Evolutionary conservation across 2,113 vertebrate genomes (phyloP), one percentile per base, ranked within the genome.

Genomic region (Ophiodon elongatus): DNA sequence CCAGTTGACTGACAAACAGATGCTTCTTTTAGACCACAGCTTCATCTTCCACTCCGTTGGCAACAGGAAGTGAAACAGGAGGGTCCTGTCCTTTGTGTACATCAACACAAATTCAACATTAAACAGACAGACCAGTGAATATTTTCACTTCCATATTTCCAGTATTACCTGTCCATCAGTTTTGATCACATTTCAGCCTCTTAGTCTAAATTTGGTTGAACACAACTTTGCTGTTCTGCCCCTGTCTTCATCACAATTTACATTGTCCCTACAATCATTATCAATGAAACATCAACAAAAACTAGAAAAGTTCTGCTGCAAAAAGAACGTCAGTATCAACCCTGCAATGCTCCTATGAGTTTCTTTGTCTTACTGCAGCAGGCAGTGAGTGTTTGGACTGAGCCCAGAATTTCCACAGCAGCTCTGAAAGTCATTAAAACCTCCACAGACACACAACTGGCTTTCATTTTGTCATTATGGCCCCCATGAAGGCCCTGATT

Each of bases 401-500:
- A 57, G 13, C 75, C 83, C 78, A 81, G 76, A 54, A 76, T 86
- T 89, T 89, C 85, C 84, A 86, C 85, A 82, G 85, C 76, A 83
- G 83, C 80, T 92, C 92, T 90, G 91, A 92, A 91, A 92, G 86
- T 91, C 89, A 92, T 93, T 91, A 89, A 93, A 85, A 76, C 82
- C 85, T 86, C 88, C 76, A 80, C 86, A 92, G 86, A 89, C 88
- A 84, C 83, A 92, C 92, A 93, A 93, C 92, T 93, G 92, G 91
- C 89, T 92, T 91, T 93, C 89, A 93, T 93, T 93, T 92, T 86
- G 89, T 92, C 91, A 92, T 93, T 90, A 92, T 72, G 79, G 91
- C 88, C 86, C 88, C 83, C 76, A 90, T 91, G 86, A 91, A 89
- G 87, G 85, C 76, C 82, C 67, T 89, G 88, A 92, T 86, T 87